Evolutionary conservation across 2,797 vertebrate species (phyloP).

Genomic region (Botia almorhae): DNA sequence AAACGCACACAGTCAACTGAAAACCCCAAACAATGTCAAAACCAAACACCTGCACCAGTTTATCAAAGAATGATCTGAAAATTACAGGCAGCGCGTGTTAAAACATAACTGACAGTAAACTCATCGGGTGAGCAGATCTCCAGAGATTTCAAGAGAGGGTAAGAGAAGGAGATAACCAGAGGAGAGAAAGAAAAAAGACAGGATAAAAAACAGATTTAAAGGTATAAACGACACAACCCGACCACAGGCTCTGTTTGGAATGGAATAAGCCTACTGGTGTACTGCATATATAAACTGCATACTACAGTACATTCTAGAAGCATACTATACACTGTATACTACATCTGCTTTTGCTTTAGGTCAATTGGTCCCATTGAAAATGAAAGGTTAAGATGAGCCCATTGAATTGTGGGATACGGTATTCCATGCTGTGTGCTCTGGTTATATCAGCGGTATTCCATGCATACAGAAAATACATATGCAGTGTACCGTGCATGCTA

Average conservation of each 20-base stretch:
- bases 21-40: background rate
- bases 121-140: constrained; percentile 3
- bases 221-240: background rate
- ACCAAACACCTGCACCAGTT: background rate
- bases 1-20: background rate
- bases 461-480: background rate
- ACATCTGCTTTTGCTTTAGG: background rate
- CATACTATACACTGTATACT: background rate
- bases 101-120: background rate
- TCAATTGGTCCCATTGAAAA: constrained; percentile 14
- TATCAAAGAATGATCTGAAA: background rate
- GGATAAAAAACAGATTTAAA: background rate
- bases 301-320: background rate
- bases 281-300: background rate
- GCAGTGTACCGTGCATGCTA: background rate
- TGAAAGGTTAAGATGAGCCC: constrained; percentile 17
- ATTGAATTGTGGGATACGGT: constrained; percentile 12
- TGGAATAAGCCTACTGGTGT: background rate
- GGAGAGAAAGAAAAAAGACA: background rate
- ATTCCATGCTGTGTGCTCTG: background rate
- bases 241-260: background rate
- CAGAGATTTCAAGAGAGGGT: constrained; percentile 31
- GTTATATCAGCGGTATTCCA: background rate
- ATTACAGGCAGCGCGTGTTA: background rate
- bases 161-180: background rate